Evolutionary conservation across 1,140 invertebrate species (phyloP), one percentile per base, ranked within the genome.

Genomic region (Zaprionus nigranus): DNA sequence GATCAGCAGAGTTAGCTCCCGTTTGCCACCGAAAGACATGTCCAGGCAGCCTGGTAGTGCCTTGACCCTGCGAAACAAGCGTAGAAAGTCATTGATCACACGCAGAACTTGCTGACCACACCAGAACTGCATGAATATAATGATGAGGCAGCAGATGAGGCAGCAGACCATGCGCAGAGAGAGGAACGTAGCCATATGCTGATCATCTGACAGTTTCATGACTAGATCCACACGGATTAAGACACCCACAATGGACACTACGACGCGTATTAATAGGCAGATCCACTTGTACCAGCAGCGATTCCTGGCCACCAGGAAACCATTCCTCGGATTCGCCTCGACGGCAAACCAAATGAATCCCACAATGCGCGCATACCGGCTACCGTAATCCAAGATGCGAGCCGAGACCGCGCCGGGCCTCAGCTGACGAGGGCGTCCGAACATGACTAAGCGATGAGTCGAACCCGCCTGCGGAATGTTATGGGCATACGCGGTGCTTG

Each of bases 31-130:
- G 24, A 90, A 90, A 2, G 68, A 66, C 2, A 56, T 9, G 13
- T 30, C 38, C n/a, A 30, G 22, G 13, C 56, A 26, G 2, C 77
- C 51, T 2, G 71, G 66, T 34, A 90, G 20, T 1, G 64, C 67
- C 2, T 63, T 68, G 7, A 90, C 46, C 1, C 82, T 51, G 2
- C 76, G 79, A 28, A 82, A 90, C 0, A 90, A 54, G 7, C 82
- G 24, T 4, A 90, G 71, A 22, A 77, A 90, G 20, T 56, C 40
- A 51, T 85, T 90, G 5, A 90, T 49, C 36, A 90, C 34, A 24
- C 75, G 70, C 4, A 90, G 20, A 2, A 85, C 54, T 11, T 59
- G 69, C 2, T 80, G 64, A 1, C 73, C 82, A 26, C 59, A 75
- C 59, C 62, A 65, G 2, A 81, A 49, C 36, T 90, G 85, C 26